Base-by-base conservation (phyloP, 2,797 vertebrate species). In the Artibeus lituratus region DNA sequence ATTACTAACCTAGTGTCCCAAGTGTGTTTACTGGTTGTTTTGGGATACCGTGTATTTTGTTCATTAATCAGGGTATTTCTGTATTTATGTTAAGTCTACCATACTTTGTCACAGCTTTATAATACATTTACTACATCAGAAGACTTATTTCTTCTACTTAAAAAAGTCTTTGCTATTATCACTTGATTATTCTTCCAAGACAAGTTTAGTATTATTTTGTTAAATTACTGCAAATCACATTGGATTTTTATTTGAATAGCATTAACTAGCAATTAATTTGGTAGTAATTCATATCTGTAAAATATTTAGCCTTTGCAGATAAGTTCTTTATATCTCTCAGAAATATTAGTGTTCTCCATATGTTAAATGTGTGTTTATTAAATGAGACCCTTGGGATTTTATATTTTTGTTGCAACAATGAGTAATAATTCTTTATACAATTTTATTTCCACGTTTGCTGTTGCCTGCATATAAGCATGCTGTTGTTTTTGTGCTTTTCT, bases 211-310 rank as follows among this genome's bases (percentile, higher is more conserved):
- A 53, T 76, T 92, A n/a, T 84, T 81, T 88, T 91, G 39, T 88
- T 73, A 87, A 87, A 62, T 49, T 83, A 80, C 14, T 49, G 2
- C 5, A 47, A 87, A 44, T 78, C 24, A 91, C 18, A 22, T 89
- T 95, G 55, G 24, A 49, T 67, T 83, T 95, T 74, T 84, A 59
- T 88, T 96, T 94, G 21, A 78, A 78, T 47, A 73, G 29, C 1
- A 35, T 88, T 91, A 90, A 91, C 18, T 78, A 90, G 14, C 42
- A 82, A 39, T 74, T 96, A 92, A 82, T 78, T 89, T 80, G 49
- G 10, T 21, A 39, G 53, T 44, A 72, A 70, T 39, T 44, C 65
- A 70, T 39, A 82, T 42, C 14, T 57, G 10, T 77, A 92, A 94
- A 72, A 76, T 55, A 93, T 59, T 81, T 37, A 69, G 37, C 59